Percentiles rank a stretch among this genome's conserved stretches.
Evolutionary conservation across 2,113 vertebrate genomes (phyloP).

Genomic region (Phalacrocorax carbo): DNA sequence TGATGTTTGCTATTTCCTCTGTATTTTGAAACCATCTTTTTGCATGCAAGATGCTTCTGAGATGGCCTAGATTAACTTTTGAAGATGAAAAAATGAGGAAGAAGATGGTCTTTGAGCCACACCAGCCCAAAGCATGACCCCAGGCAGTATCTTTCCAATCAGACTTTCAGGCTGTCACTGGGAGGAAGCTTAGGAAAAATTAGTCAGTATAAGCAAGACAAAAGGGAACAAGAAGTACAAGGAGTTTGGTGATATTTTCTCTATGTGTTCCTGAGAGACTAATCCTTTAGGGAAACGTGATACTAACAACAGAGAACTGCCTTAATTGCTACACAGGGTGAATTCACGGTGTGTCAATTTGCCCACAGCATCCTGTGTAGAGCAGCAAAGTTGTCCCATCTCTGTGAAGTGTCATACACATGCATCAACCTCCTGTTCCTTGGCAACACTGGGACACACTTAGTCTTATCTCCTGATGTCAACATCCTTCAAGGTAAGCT

Average conservation of each 20-base stretch:
- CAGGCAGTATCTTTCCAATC: not conserved
- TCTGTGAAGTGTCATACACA: not conserved
- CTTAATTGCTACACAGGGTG: not conserved
- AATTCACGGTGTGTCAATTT: not conserved
- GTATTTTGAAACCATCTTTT: not conserved
- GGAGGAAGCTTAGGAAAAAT: not conserved
- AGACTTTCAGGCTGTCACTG: not conserved
- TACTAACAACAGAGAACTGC: not conserved
- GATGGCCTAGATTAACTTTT: not conserved
- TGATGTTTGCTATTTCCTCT: not conserved
- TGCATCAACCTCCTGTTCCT: not conserved
- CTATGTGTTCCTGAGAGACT: not conserved
- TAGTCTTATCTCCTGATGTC: not conserved
- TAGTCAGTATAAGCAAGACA: not conserved
- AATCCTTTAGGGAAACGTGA: not conserved
- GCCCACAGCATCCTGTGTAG: not conserved
- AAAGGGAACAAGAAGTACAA: not conserved
- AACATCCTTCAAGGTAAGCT: not conserved
- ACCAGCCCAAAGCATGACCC: not conserved
- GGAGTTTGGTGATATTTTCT: not conserved
- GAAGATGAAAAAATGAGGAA: not conserved
- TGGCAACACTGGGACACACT: not conserved
- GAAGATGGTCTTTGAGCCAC: not conserved
- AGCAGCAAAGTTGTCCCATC: not conserved
- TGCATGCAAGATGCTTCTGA: not conserved